Evolutionary conservation across 2,113 vertebrate species (phyloP).

Genomic region (Motacilla alba): DNA sequence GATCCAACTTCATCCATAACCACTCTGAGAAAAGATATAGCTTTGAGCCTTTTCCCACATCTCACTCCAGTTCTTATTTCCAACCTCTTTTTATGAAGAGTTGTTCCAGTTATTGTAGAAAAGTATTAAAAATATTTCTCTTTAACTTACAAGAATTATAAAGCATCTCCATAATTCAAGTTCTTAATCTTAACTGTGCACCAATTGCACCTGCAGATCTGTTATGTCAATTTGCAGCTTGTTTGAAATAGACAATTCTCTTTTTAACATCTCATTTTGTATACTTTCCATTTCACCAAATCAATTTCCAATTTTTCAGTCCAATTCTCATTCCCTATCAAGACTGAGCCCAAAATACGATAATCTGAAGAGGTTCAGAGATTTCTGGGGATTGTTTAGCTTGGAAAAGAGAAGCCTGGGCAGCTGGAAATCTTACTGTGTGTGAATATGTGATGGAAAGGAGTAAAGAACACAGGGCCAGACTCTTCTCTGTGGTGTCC

Average conservation of each 20-base stretch:
- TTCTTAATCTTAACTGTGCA: background rate
- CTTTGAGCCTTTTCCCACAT: background rate
- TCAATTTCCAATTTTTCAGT: background rate
- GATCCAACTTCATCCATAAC: background rate
- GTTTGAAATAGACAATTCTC: background rate
- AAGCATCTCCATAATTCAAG: background rate
- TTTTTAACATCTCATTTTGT: background rate
- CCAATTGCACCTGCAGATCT: background rate
- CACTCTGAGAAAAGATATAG: background rate
- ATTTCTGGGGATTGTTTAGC: background rate
- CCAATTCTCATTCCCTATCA: background rate
- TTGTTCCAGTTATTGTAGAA: background rate
- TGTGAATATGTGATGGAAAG: background rate
- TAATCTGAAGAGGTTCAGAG: background rate
- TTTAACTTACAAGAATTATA: background rate
- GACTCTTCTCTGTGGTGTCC: background rate
- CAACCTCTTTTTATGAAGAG: background rate
- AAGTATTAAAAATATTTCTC: background rate
- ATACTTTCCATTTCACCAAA: background rate
- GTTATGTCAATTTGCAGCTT: background rate
- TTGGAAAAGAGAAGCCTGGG: background rate
- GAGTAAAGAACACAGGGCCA: background rate
- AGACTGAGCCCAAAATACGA: background rate
- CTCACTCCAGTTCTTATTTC: background rate
- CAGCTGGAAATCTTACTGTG: fast-evolving